Base-by-base conservation (phyloP, 1,140 invertebrate species). In the Bombus balteatus region DNA sequence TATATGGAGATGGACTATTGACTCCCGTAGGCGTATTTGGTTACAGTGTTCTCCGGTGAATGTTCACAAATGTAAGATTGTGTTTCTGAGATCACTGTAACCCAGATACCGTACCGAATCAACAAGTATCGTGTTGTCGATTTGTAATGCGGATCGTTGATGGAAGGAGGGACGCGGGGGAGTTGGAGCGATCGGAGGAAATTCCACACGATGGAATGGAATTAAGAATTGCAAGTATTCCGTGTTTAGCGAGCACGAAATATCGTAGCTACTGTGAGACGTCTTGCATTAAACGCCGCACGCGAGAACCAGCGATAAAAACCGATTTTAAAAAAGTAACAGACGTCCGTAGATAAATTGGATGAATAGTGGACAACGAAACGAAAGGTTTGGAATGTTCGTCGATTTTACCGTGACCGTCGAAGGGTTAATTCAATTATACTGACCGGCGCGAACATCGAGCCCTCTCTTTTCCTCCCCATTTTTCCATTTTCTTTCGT, bases 91-190 rank as follows among this genome's bases (percentile, higher is more conserved):
- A 84, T 79, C 65, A 59, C 53, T 59, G 76, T 84, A 84, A 84
- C 76, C 68, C 53, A 71, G 66, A 72, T 70, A 84, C 39, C 66
- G 53, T 84, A 28, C 28, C 76, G 76, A 80, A 84, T 84, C 83
- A 80, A 84, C 83, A 80, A 84, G 83, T 84, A 84, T 84, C 83
- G 83, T 39, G 76, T 84, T 80, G 66, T 84, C 83, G 76, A 80
- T 80, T 65, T 32, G 76, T 84, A 80, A 84, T 34, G 43, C 68
- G 82, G 28, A 84, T 84, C 76, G 39, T 47, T 1, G n/a, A 34
- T 47, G 53, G 9, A 2, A 4, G 10, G 28, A 53, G 47, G 18
- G 6, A 32, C 47, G 13, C 3, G n/a, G 37, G 28, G 12, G 15
- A 2, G 15, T 59, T 59, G 37, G 34, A 6, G 5, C 32, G 71